Percentiles rank a stretch among this genome's conserved stretches.
Conservation (phyloP, 2,113 vertebrate genomes). For the Sander vitreus region DNA sequence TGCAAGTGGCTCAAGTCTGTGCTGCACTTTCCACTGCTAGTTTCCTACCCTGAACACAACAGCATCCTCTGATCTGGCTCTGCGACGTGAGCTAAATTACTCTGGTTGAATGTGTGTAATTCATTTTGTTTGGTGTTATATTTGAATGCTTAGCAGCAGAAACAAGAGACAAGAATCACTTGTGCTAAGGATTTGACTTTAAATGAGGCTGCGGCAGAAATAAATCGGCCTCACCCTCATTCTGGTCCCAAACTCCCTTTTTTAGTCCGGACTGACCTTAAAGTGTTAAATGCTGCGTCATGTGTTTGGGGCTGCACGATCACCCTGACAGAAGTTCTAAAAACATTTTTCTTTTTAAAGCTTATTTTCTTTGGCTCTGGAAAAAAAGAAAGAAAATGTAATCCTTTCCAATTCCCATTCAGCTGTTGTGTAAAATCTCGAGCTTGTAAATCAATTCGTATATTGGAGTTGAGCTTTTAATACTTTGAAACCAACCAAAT, state of each 20-base stretch:
- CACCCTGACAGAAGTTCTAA: background rate
- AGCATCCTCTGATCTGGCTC: background rate
- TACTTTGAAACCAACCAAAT: conserved; percentile 1
- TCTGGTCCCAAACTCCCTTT: background rate
- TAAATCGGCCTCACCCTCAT: background rate
- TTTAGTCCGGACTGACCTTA: background rate
- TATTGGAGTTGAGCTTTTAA: background rate
- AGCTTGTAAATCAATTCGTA: background rate
- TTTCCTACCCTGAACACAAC: conserved; percentile 14
- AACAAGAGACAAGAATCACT: conserved; percentile 75
- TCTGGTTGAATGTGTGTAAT: background rate
- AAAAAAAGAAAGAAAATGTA: background rate
- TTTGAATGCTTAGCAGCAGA: conserved; percentile 43
- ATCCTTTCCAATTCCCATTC: conserved; percentile 1
- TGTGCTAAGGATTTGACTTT: background rate
- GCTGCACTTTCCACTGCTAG: conserved; percentile 2
- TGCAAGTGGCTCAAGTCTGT: background rate
- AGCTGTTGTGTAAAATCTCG: background rate
- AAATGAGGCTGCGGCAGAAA: conserved; percentile 1
- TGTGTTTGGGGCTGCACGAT: conserved; percentile 43
- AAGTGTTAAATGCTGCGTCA: background rate
- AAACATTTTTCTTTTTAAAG: background rate
- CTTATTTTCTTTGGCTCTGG: background rate
- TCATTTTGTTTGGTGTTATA: background rate
- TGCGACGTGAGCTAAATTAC: background rate